Percentiles rank a stretch among this genome's conserved stretches.
Evolutionary conservation across 2,797 vertebrate species (phyloP).

Genomic region (Danionella dracula): DNA sequence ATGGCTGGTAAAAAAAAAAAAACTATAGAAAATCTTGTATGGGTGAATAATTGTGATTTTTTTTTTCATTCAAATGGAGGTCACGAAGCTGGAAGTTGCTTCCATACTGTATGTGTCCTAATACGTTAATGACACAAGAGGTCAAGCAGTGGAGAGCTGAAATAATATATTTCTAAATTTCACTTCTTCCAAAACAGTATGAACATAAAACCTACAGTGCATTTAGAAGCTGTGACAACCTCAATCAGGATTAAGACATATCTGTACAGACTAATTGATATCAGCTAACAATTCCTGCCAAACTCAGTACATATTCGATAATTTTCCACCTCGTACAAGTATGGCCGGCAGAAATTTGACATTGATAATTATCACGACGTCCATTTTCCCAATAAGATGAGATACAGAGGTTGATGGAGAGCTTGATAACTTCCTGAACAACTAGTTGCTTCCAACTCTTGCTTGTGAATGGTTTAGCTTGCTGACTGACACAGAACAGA

Average conservation of each 20-base stretch:
- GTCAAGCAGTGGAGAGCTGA: slow-evolving; percentile 1
- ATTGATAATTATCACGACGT: too few relatives aligned
- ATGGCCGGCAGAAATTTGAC: neutral
- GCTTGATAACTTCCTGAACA: too few relatives aligned
- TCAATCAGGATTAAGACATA: too few relatives aligned
- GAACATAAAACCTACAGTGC: neutral
- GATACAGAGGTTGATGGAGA: too few relatives aligned
- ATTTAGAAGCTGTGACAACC: neutral
- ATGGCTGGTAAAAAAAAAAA: too few relatives aligned
- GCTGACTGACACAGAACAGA: too few relatives aligned
- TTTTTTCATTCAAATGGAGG: slow-evolving; percentile 37
- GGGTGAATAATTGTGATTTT: too few relatives aligned
- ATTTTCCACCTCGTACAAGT: neutral
- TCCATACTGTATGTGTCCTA: too few relatives aligned
- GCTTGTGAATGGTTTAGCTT: too few relatives aligned
- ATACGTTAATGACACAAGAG: slow-evolving; percentile 29
- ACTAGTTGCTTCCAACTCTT: too few relatives aligned
- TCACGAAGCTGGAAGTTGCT: slow-evolving; percentile 14
- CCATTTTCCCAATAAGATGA: too few relatives aligned
- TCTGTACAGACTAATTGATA: too few relatives aligned
- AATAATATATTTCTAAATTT: slow-evolving; percentile 14
- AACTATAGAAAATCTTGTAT: neutral
- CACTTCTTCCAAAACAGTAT: slow-evolving; percentile 3
- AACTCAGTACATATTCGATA: neutral
- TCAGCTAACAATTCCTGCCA: neutral